A percentile compares a stretch with the other conserved stretches of the same genome.
Evolutionary conservation across 2,797 vertebrate genomes (phyloP).

Genomic region (Lepilemur septentrionalis): DNA sequence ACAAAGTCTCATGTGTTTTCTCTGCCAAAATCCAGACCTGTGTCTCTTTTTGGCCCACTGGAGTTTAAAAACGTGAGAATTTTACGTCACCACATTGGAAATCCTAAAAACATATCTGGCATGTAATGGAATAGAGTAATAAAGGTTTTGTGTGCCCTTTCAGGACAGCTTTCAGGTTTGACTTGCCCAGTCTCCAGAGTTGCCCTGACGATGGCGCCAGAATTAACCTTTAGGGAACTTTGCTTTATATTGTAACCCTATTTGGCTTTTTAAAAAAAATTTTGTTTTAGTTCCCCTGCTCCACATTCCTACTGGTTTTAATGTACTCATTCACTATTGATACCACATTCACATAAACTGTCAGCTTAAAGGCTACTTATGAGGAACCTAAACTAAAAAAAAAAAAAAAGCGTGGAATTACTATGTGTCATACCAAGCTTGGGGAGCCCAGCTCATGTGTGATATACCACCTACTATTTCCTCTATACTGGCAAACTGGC

Average conservation of each 20-base stretch:
- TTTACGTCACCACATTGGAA: not conserved
- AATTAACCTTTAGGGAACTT: not conserved
- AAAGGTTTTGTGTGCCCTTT: not conserved
- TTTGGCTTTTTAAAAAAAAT: not conserved
- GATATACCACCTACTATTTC: not conserved
- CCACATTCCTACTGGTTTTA: not conserved
- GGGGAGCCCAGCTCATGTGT: not conserved
- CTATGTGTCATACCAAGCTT: not conserved
- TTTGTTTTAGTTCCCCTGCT: not conserved
- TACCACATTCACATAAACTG: not conserved
- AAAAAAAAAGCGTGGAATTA: not conserved
- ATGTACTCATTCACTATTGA: not conserved
- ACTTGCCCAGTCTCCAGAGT: not conserved
- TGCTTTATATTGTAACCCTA: not conserved
- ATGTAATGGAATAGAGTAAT: not conserved
- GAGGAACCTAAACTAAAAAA: not conserved
- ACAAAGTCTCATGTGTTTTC: not conserved
- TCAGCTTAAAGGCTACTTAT: not conserved
- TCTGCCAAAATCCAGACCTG: not conserved
- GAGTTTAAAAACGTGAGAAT: not conserved
- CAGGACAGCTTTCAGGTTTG: not conserved
- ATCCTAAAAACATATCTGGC: not conserved
- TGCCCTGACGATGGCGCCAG: not conserved
- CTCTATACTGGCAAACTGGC: not conserved
- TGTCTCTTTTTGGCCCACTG: not conserved